Evolutionary conservation across 2,888 invertebrate species (phyloP).

Genomic region (Rhabditophanes sp.): DNA sequence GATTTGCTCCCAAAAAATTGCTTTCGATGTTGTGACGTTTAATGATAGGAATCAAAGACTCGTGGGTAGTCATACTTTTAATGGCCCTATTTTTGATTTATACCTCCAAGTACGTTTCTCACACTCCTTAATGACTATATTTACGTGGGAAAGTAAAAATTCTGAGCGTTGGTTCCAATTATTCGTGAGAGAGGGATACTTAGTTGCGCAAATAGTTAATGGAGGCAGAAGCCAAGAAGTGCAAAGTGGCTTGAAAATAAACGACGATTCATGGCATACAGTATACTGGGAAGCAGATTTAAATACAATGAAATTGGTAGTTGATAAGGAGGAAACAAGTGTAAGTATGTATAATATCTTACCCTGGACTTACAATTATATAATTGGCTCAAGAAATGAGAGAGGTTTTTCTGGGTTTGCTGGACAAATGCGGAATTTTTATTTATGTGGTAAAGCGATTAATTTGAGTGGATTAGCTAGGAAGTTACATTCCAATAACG

Average conservation of each 20-base stretch:
- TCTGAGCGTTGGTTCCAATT: conserved; percentile 40
- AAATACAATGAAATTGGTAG: conserved; percentile 13
- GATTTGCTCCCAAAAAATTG: conserved; percentile 23
- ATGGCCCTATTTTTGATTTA: conserved; percentile 23
- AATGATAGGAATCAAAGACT: conserved; percentile 34
- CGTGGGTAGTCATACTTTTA: conserved; percentile 23
- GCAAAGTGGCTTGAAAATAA: conserved; percentile 17
- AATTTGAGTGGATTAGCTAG: conserved; percentile 19
- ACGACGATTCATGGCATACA: conserved; percentile 36
- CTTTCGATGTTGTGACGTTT: conserved; percentile 34
- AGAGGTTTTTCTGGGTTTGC: conserved; percentile 32
- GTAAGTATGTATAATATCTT: conserved; percentile 16
- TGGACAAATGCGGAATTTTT: conserved; percentile 31
- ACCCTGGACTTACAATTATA: conserved; percentile 17
- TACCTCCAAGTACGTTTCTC: conserved; percentile 30
- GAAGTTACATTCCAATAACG: conserved; percentile 18
- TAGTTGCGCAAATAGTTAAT: conserved; percentile 37
- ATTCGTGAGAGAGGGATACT: conserved; percentile 26
- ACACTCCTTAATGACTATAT: conserved; percentile 32
- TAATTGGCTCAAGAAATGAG: conserved; percentile 26
- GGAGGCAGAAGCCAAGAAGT: conserved; percentile 33
- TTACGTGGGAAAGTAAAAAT: conserved; percentile 36
- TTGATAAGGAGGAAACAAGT: conserved; percentile 13
- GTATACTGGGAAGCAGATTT: conserved; percentile 19
- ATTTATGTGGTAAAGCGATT: conserved; percentile 31